Evolutionary conservation across 2,113 vertebrate species (phyloP), one percentile per base, ranked within the genome.

Genomic region (Macrotus californicus): DNA sequence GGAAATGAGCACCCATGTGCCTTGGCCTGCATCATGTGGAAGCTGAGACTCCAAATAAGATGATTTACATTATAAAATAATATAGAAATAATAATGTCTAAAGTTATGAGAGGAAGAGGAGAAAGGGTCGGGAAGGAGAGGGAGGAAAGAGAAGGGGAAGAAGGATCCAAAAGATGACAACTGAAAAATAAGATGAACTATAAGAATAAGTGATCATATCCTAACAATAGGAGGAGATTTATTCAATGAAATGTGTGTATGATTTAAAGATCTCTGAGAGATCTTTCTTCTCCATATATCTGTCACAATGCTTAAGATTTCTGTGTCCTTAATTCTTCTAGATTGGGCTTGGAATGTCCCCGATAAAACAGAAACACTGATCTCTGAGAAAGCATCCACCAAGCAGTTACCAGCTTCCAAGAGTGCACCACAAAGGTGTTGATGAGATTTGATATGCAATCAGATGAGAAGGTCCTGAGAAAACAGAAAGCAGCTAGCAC

Each of bases 281-380:
- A n/a, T 36, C 22, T 91, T 66, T 77, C 21, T 67, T 26, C 43
- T 87, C 24, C 24, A 66, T 26, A n/a, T 24, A 48, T 34, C 69
- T 96, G 83, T 92, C 94, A 93, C 46, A 66, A 43, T 67, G 26
- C 54, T 41, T 89, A 80, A 76, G 56, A 79, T 69, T 59, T 72
- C 24, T 69, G 13, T n/a, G 83, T 79, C 54, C 39, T 86, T 97
- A 75, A 95, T 89, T 89, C 87, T 87, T 81, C 81, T 21, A n/a
- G 82, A 97, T n/a, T 56, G 80, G 41, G 46, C 87, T 87, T 48
- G 41, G 50, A 43, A 79, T 87, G 89, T 87, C 89, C 79, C 22
- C 52, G 84, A 95, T 87, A 93, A 73, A 79, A 72, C n/a, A 59
- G 84, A 93, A 83, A 52, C 3, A 3, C 7, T 6, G 22, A 50